Percentiles rank a stretch among this genome's conserved stretches.
Conservation (phyloP, 1,140 invertebrate species). For the Condylostylus longicornis region DNA sequence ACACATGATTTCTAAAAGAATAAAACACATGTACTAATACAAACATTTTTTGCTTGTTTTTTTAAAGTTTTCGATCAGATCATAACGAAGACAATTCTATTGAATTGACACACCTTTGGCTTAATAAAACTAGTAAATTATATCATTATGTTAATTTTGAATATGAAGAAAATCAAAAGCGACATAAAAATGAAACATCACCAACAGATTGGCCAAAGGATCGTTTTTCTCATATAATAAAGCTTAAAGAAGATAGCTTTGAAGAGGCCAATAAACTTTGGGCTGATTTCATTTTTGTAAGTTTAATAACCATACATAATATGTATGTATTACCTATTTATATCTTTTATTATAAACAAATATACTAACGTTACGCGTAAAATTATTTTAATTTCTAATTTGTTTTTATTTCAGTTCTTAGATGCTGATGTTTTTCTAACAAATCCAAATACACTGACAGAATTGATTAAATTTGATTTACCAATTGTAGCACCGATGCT, state of each 20-base stretch:
- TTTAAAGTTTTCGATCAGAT: conserved; percentile 70
- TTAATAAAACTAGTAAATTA: conserved; percentile 37
- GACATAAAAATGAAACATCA: conserved; percentile 44
- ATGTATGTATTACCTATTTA: background rate
- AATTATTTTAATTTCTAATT: conserved; percentile 4
- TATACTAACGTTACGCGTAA: too few relatives aligned
- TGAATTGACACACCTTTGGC: conserved; percentile 61
- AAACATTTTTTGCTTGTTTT: too few relatives aligned
- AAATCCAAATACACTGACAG: conserved; percentile 49
- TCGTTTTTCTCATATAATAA: conserved; percentile 69
- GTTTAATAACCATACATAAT: conserved; percentile 3
- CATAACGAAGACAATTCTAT: conserved; percentile 69
- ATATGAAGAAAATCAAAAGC: conserved; percentile 37
- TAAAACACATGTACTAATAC: too few relatives aligned
- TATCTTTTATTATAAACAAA: conserved; percentile 1
- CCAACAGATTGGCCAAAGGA: conserved; percentile 57
- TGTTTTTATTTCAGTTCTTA: conserved; percentile 48
- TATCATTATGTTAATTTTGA: conserved; percentile 61
- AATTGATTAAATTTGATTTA: conserved; percentile 50
- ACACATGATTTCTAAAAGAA: background rate
- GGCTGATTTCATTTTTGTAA: conserved; percentile 75
- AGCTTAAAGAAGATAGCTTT: conserved; percentile 64
- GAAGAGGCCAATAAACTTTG: conserved; percentile 53
- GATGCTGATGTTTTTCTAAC: conserved; percentile 80
- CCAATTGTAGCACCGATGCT: conserved; percentile 69